Base-by-base conservation (phyloP, 2,888 invertebrate species). In the Plebejus melissa region DNA sequence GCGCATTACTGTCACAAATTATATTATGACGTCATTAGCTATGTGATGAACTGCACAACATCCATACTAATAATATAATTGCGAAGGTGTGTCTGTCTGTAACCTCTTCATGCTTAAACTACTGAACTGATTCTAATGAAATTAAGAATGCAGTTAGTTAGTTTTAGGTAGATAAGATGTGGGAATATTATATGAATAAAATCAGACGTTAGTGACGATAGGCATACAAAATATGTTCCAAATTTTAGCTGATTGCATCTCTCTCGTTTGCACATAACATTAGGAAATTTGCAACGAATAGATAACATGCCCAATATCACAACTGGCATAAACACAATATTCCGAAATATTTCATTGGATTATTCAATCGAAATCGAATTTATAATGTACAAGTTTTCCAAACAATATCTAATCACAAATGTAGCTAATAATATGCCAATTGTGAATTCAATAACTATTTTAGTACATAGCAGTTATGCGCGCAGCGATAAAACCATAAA, bases 331-430 rank as follows among this genome's bases (percentile, higher is more conserved):
- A 72, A 72, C 32, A 32, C 32, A 11, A 46, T 46, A 28, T 46
- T 54, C 46, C 32, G 54, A 54, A 54, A 72, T 13, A 50, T 50
- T 28, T 50, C 32, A 32, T 50, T 11, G 50, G 54, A 32, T 72
- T 50, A 72, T 72, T 72, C 72, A 72, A 72, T 54, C 72, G 54
- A 50, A 71, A 72, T 54, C 32, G 50, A 72, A 72, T 72, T 72
- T 72, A 72, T 72, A 72, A 72, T 72, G 72, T 72, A 54, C 16
- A 54, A 16, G 54, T 54, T 72, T 72, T 54, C 72, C 72, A 72
- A 72, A 72, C 72, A 72, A 72, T 72, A 72, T 72, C 72, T 72
- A 72, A 72, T 72, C 50, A 72, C 72, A 72, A 54, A 72, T 16
- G 54, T 72, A 32, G 72, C 50, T 72, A 54, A 28, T 72, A 72